Conservation (phyloP, 2,797 vertebrate genomes). For the Neosilurus mollespiculum region DNA sequence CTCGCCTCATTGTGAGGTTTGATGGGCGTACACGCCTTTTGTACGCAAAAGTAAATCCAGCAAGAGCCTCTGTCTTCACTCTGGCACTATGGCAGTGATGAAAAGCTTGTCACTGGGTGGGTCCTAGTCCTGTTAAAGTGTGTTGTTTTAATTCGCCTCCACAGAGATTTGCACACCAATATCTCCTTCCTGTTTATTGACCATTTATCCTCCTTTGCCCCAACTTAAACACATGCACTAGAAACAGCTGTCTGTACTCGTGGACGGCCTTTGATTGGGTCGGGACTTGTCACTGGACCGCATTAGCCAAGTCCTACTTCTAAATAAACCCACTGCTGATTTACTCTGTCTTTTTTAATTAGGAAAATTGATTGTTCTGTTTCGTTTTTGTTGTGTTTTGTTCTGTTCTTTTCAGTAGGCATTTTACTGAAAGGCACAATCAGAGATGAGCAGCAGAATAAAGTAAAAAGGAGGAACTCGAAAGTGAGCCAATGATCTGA, state of each 20-base stretch:
- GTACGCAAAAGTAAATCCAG: slow-evolving; percentile 41
- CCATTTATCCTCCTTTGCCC: slow-evolving; percentile 2
- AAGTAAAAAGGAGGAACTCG: slow-evolving; percentile 20
- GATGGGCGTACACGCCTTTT: slow-evolving; percentile 35
- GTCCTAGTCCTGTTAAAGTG: slow-evolving; percentile 19
- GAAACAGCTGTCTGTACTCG: not conserved
- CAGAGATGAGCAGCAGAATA: slow-evolving; percentile 45
- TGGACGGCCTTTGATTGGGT: not conserved
- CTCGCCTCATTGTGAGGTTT: slow-evolving; percentile 33
- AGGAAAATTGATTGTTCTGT: slow-evolving; percentile 51
- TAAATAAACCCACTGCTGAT: slow-evolving; percentile 20
- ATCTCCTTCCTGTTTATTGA: slow-evolving; percentile 28
- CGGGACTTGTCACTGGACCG: slow-evolving; percentile 26
- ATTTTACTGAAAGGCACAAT: slow-evolving; percentile 48
- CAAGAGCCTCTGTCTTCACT: slow-evolving; percentile 13
- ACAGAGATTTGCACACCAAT: slow-evolving; percentile 3
- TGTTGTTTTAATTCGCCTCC: slow-evolving; percentile 13
- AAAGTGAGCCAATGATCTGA: slow-evolving; percentile 45
- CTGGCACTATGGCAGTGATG: slow-evolving; percentile 31
- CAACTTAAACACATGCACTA: not conserved
- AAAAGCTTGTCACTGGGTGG: slow-evolving; percentile 31
- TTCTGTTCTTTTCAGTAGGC: slow-evolving; percentile 41
- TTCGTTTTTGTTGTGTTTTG: slow-evolving; percentile 34
- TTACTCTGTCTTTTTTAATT: slow-evolving; percentile 42
- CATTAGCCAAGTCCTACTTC: slow-evolving; percentile 19